Evolutionary conservation across 2,113 vertebrate species (phyloP), one percentile per base, ranked within the genome.

Genomic region (Ia io): DNA sequence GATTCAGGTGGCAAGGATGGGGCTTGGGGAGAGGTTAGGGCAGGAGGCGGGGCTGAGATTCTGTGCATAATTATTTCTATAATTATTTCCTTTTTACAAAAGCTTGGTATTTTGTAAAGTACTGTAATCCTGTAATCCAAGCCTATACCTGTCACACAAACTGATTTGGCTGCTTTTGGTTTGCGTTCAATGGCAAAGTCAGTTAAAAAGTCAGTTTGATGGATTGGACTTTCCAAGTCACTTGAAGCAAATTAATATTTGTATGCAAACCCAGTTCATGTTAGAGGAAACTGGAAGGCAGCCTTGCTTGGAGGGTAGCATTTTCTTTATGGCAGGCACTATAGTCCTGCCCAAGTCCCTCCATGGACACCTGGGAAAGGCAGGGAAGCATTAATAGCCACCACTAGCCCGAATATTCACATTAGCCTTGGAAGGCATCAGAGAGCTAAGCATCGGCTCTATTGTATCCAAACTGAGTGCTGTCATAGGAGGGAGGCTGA

Each of bases 41-140:
- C 0, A 18, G 42, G 4, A 47, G n/a, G 13, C 25, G 35, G 10
- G 40, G 25, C 35, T 3, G 2, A 85, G 49, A 35, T 56, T 51
- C 51, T 59, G 30, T 44, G 32, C 30, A 11, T 65, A 32, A 61
- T 28, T 61, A 61, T 61, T 61, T 93, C 94, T 78, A 10, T 59
- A 67, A 42, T 94, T 82, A 83, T 76, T 94, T 95, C n/a, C 23
- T 73, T 88, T 96, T 85, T 67, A 63, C n/a, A 83, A 47, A 95
- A 37, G 59, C 53, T 69, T 86, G 47, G n/a, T 76, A 42, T 89
- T 93, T 86, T 70, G 74, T 74, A 51, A 84, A 59, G 47, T 93
- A 93, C 84, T 94, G n/a, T 37, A 77, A 77, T 84, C n/a, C 30
- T 7, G 40, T 70, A 61, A 73, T 20, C 83, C 25, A 47, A 53